phyloP scores from a whole-genome alignment of 2,113 vertebrate species.

The Dipodomys spectabilis region DNA sequence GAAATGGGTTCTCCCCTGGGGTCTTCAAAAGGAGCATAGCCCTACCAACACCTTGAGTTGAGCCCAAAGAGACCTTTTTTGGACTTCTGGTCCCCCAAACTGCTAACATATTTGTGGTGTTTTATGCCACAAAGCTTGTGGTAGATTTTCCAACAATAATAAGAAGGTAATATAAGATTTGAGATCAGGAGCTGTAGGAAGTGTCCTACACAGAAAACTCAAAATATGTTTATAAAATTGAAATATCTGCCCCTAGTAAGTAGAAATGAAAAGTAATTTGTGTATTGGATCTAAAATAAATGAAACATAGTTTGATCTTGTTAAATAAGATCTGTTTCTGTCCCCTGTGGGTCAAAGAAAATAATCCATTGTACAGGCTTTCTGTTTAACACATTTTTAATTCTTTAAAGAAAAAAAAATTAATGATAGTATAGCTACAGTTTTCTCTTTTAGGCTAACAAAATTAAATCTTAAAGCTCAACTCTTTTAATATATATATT shows the following conservation, averaged over 20 bases:
- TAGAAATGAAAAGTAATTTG: neutral
- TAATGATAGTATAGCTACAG: neutral
- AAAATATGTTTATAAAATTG: neutral
- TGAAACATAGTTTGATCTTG: neutral
- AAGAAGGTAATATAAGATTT: neutral
- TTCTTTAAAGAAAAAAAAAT: neutral
- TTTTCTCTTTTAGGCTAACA: slow-evolving; percentile 12
- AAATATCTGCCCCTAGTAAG: neutral
- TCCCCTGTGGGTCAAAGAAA: slow-evolving; percentile 45
- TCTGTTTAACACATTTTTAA: neutral
- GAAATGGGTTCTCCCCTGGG: neutral
- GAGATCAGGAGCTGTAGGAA: neutral
- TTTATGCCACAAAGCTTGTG: neutral
- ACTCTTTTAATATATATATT: slow-evolving; percentile 4
- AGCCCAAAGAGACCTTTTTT: neutral
- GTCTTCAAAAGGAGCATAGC: neutral
- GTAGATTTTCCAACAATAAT: neutral
- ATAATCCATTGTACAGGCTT: neutral
- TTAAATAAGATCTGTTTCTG: slow-evolving; percentile 38
- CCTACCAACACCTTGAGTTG: neutral
- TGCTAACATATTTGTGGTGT: neutral
- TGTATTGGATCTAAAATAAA: slow-evolving; percentile 18
- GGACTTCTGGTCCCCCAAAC: neutral
- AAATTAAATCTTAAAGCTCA: slow-evolving; percentile 34
- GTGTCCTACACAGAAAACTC: neutral